A percentile compares a stretch with the other conserved stretches of the same genome.
Evolutionary conservation across 2,797 vertebrate genomes (phyloP).

Genomic region (Eutrigla gurnardus): DNA sequence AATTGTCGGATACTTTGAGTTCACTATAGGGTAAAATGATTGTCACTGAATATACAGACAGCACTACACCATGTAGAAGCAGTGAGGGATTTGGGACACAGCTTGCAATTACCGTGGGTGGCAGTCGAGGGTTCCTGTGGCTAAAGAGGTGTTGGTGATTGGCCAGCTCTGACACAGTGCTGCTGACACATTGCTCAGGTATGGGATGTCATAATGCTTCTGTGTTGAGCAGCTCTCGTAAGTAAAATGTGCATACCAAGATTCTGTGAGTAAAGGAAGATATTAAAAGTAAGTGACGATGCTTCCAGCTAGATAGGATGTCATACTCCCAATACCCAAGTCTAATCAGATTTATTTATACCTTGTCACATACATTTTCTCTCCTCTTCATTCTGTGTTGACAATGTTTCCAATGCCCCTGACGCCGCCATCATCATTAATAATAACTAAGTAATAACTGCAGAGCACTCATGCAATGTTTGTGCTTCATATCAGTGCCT

Average conservation of each 20-base stretch:
- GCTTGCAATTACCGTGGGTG: constrained; percentile 20
- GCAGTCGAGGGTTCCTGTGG: constrained; percentile 16
- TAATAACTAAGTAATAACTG: constrained; percentile 34
- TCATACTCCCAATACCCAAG: constrained; percentile 19
- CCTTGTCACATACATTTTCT: constrained; percentile 15
- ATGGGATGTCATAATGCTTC: constrained; percentile 13
- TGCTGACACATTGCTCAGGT: neutral
- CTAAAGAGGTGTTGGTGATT: constrained; percentile 38
- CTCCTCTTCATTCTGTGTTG: constrained; percentile 17
- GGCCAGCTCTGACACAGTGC: constrained; percentile 8
- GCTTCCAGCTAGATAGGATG: constrained; percentile 1
- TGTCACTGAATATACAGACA: too few species aligned
- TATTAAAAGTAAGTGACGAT: neutral
- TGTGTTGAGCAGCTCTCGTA: neutral
- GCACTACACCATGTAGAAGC: too few species aligned
- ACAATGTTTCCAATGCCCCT: constrained; percentile 8
- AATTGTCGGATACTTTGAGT: too few species aligned
- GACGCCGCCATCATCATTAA: constrained; percentile 1
- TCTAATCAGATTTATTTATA: constrained; percentile 39
- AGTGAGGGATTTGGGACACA: too few species aligned
- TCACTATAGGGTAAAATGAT: too few species aligned
- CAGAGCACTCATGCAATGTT: constrained; percentile 58
- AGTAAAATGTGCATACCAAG: constrained; percentile 11
- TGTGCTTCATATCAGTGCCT: constrained; percentile 40
- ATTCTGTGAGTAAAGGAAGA: neutral